A percentile compares a stretch with the other conserved stretches of the same genome.
phyloP scores from a whole-genome alignment of 2,113 vertebrate genomes.

The Silurus meridionalis region DNA sequence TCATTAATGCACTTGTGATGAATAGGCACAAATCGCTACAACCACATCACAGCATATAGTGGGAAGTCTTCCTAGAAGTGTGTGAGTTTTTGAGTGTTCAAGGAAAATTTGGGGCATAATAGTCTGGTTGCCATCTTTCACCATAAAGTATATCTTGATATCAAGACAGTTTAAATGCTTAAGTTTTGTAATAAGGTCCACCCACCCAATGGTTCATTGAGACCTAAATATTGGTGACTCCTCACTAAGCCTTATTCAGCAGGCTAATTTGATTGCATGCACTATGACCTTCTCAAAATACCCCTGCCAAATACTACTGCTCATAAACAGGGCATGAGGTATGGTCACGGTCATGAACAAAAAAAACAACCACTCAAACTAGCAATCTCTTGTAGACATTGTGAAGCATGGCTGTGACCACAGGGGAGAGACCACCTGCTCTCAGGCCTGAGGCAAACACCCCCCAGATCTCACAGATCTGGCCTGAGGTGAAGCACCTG shows the following conservation, averaged over 20 bases:
- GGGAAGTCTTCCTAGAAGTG: neutral
- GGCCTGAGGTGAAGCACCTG: conserved; percentile 23
- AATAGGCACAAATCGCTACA: neutral
- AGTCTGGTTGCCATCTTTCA: neutral
- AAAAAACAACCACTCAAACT: neutral
- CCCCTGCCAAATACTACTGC: neutral
- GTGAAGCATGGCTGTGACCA: neutral
- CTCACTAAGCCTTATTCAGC: neutral
- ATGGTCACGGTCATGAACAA: neutral
- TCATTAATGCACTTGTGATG: neutral
- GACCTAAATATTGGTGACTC: neutral
- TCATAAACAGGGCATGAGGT: neutral
- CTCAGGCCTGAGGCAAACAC: conserved; percentile 6
- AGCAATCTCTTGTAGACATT: neutral
- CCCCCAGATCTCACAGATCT: conserved; percentile 1
- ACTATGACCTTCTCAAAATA: neutral
- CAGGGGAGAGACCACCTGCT: conserved; percentile 6
- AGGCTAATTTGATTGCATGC: neutral
- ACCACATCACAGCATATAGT: neutral
- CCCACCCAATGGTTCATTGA: neutral
- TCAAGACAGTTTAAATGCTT: neutral
- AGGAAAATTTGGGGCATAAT: neutral
- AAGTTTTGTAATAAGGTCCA: neutral
- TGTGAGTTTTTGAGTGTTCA: neutral
- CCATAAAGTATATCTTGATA: neutral